Percentiles rank a stretch among this genome's conserved stretches.
Evolutionary conservation across 2,797 vertebrate species (phyloP).

Genomic region (Spatula versicolor): DNA sequence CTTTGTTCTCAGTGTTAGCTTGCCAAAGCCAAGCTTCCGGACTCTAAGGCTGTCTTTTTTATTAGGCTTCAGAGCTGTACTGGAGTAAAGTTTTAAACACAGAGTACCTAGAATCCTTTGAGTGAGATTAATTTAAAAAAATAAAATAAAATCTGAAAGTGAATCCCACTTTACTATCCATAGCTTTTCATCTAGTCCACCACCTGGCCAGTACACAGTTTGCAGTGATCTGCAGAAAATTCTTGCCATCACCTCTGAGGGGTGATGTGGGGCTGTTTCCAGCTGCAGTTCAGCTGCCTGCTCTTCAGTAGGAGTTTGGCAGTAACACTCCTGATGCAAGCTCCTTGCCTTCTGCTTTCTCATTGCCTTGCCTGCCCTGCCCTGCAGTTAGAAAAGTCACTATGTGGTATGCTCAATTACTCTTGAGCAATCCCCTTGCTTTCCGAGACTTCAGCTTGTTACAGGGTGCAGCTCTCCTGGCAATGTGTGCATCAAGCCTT

Average conservation of each 20-base stretch:
- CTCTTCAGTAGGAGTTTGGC: not conserved
- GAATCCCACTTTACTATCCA: not conserved
- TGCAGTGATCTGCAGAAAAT: not conserved
- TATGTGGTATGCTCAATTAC: not conserved
- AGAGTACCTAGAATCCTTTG: not conserved
- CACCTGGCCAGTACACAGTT: not conserved
- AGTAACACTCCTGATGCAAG: not conserved
- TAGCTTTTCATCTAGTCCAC: not conserved
- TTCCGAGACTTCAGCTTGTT: not conserved
- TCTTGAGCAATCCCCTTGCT: not conserved
- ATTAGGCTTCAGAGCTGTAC: not conserved
- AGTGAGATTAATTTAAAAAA: not conserved
- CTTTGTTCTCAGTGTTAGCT: not conserved
- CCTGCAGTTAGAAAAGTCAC: not conserved
- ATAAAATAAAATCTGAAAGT: not conserved
- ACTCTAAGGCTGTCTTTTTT: not conserved
- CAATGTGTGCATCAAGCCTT: not conserved
- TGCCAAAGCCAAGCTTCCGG: not conserved
- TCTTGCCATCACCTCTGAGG: fast-evolving
- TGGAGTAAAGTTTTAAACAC: too few species aligned
- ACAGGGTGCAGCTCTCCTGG: not conserved
- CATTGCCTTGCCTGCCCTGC: not conserved
- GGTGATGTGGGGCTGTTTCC: not conserved
- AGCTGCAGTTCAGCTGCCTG: fast-evolving
- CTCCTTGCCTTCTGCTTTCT: not conserved